These are phyloP conservation scores for Salpingus planirostris DNA, from an alignment of 2,888 invertebrate genomes.

Conservation along the genomic window DNA sequence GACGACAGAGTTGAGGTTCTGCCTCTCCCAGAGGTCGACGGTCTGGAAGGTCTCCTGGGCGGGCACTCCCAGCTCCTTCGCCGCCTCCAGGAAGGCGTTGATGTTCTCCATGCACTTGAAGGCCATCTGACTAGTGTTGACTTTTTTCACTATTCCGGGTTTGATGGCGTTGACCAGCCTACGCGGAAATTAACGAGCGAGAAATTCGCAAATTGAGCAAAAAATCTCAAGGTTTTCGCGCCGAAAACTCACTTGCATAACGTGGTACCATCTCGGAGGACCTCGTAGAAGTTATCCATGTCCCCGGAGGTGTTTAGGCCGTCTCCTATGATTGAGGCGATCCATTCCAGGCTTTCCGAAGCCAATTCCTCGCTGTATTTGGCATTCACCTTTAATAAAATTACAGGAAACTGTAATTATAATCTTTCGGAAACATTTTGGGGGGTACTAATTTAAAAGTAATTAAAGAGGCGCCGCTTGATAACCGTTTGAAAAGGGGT, in stretches of 20 bases:
- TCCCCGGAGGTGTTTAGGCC: slow-evolving; percentile 80
- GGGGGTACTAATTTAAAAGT: too few relatives aligned
- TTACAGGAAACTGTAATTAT: too few relatives aligned
- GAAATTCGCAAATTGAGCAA: background rate
- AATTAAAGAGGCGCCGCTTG: too few relatives aligned
- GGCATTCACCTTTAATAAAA: slow-evolving; percentile 80
- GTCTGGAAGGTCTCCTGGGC: slow-evolving; percentile 95
- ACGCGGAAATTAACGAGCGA: slow-evolving; percentile 37
- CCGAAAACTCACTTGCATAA: slow-evolving; percentile 83
- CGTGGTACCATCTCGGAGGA: slow-evolving; percentile 80
- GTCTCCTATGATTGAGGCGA: slow-evolving; percentile 76
- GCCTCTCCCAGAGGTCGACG: slow-evolving; percentile 93
- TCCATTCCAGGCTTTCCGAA: slow-evolving; percentile 88
- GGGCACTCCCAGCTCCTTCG: slow-evolving; percentile 79
- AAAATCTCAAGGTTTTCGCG: too few relatives aligned
- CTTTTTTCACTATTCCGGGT: slow-evolving; percentile 81
- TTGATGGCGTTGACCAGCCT: slow-evolving; percentile 82
- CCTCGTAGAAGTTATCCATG: slow-evolving; percentile 89
- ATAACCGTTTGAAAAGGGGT: too few relatives aligned
- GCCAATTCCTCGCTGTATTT: slow-evolving; percentile 96
- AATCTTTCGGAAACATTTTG: too few relatives aligned
- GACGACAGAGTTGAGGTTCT: slow-evolving; percentile 93
- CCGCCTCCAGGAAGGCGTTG: slow-evolving; percentile 81
- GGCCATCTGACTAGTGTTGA: slow-evolving; percentile 78
- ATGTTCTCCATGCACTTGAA: slow-evolving; percentile 99